Evolutionary conservation across 2,797 vertebrate species (phyloP).

Genomic region (Amphiprion clarkii): DNA sequence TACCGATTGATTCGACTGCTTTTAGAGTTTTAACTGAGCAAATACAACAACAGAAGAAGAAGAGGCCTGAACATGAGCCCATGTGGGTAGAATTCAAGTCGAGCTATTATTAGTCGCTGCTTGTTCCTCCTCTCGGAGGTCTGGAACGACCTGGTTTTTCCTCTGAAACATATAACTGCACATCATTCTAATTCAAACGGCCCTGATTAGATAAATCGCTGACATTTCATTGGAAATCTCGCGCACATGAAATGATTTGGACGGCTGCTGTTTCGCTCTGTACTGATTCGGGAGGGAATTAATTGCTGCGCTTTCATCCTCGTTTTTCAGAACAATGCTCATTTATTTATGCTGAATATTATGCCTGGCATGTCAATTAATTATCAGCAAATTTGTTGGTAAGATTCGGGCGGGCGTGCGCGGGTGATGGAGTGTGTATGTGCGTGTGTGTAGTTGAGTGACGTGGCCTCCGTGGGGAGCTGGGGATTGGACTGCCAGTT

Average conservation of each 20-base stretch:
- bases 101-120: conserved; percentile 27
- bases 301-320: conserved; percentile 74
- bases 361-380: conserved; percentile 79
- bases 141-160: conserved; percentile 38
- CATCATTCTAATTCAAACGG: conserved; percentile 35
- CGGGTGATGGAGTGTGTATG: conserved; percentile 38
- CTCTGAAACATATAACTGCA: conserved; percentile 12
- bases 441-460: conserved; percentile 71
- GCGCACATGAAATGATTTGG: conserved; percentile 53
- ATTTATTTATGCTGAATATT: conserved; percentile 81
- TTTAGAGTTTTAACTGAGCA: conserved; percentile 10
- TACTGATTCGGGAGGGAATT: conserved; percentile 58
- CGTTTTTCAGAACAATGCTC: conserved; percentile 71
- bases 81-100: conserved; percentile 12
- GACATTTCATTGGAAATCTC: conserved; percentile 56
- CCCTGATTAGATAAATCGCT: conserved; percentile 50
- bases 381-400: conserved; percentile 80
- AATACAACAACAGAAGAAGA: neutral
- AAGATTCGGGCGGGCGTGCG: conserved; percentile 66
- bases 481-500: conserved; percentile 73
- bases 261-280: conserved; percentile 31
- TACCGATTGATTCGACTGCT: neutral
- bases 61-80: conserved; percentile 1
- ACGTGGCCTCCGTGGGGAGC: conserved; percentile 73
- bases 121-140: conserved; percentile 10